Evolutionary conservation across 1,140 invertebrate species (phyloP).

Genomic region (Harpegnathos saltator): DNA sequence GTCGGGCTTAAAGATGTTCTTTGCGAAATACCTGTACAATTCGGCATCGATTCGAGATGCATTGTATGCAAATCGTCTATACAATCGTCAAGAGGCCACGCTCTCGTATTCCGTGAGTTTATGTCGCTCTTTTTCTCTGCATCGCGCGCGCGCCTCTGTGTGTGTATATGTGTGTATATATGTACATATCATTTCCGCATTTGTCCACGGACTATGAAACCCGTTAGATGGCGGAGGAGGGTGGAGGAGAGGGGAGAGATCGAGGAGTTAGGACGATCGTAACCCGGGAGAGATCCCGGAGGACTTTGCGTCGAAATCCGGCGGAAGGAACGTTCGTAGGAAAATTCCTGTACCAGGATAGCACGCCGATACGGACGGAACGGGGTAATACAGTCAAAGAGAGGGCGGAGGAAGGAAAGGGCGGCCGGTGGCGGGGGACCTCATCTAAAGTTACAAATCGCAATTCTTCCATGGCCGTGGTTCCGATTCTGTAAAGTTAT

Average conservation of each 20-base stretch:
- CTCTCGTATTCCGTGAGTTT: conserved; percentile 42
- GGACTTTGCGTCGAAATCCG: conserved; percentile 71
- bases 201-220: conserved; percentile 49
- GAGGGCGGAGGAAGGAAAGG: conserved; percentile 63
- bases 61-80: conserved; percentile 64
- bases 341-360: conserved; percentile 72
- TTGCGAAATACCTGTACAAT: conserved; percentile 50
- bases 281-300: conserved; percentile 52
- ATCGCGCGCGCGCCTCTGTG: no score
- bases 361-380: conserved; percentile 66
- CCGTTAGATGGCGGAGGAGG: conserved; percentile 47
- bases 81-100: conserved; percentile 52
- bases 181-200: conserved; percentile 7
- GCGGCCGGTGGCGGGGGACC: conserved; percentile 76
- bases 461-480: conserved; percentile 86
- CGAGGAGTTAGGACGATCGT: conserved; percentile 63
- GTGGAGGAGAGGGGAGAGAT: no score
- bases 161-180: not conserved
- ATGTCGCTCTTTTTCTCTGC: conserved; percentile 3
- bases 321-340: conserved; percentile 71
- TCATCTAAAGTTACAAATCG: conserved; percentile 86
- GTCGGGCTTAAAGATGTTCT: conserved; percentile 16
- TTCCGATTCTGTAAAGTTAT: conserved; percentile 86
- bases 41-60: conserved; percentile 53
- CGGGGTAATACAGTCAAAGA: conserved; percentile 80